phyloP scores from a whole-genome alignment of 2,113 vertebrate species.

The Perca schrenkii region DNA sequence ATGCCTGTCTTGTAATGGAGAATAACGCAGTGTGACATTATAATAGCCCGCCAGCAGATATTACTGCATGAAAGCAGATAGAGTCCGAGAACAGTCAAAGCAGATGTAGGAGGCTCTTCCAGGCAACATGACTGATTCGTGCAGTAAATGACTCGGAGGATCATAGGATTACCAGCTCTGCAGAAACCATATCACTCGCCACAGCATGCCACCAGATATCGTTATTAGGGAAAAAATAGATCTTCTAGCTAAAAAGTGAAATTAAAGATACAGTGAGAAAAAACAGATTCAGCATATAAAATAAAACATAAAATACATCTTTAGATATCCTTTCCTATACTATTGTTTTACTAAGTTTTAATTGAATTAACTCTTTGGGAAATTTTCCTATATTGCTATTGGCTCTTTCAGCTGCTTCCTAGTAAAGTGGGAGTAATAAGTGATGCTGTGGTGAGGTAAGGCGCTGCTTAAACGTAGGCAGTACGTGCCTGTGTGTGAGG shows the following conservation, averaged over 20 bases:
- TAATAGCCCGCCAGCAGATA: conserved; percentile 13
- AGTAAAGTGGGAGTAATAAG: conserved; percentile 65
- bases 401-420: conserved; percentile 24
- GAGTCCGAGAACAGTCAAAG: conserved; percentile 29
- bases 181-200: conserved; percentile 28
- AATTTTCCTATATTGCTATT: conserved; percentile 9
- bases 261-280: neutral
- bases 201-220: conserved; percentile 12
- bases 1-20: conserved; percentile 27
- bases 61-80: conserved; percentile 1
- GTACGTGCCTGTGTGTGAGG: conserved; percentile 47
- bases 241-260: neutral
- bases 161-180: conserved; percentile 53
- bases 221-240: neutral
- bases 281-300: neutral
- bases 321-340: neutral
- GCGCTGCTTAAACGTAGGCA: conserved; percentile 37
- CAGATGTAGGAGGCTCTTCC: conserved; percentile 51
- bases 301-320: neutral
- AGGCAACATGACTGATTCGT: conserved; percentile 55
- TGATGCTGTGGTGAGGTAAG: conserved; percentile 70
- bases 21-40: conserved; percentile 4
- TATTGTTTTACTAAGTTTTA: no score
- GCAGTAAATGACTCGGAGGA: conserved; percentile 32
- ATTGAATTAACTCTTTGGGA: neutral